phyloP scores from a whole-genome alignment of 2,888 invertebrate species.

The Stegophylla sp. region DNA sequence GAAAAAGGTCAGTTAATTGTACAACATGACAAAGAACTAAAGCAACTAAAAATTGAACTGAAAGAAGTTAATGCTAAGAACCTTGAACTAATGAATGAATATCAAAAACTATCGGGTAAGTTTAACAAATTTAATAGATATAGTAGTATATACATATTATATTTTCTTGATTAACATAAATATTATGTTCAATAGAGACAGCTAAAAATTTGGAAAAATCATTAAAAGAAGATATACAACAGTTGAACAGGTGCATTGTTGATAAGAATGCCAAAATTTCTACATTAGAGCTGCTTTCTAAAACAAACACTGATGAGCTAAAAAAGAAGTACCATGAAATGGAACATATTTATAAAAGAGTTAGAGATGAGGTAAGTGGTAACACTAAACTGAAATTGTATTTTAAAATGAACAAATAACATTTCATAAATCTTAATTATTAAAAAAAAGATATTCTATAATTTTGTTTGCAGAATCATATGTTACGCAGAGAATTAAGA shows the following conservation, averaged over 20 bases:
- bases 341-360: slow-evolving; percentile 38
- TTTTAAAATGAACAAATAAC: neutral
- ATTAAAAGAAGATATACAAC: slow-evolving; percentile 53
- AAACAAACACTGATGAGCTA: slow-evolving; percentile 48
- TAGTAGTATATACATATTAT: too few relatives aligned
- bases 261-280: slow-evolving; percentile 56
- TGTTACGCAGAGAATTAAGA: slow-evolving; percentile 38
- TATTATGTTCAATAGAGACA: slow-evolving; percentile 10
- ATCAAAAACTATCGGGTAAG: slow-evolving; percentile 38
- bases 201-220: slow-evolving; percentile 49
- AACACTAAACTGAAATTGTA: neutral
- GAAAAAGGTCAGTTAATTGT: slow-evolving; percentile 48
- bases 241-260: slow-evolving; percentile 51
- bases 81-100: slow-evolving; percentile 27
- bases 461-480: slow-evolving; percentile 35
- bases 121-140: neutral
- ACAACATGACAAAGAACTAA: slow-evolving; percentile 45
- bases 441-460: neutral
- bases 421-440: too few relatives aligned
- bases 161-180: too few relatives aligned
- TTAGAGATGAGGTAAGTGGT: slow-evolving; percentile 42
- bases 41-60: slow-evolving; percentile 31
- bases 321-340: slow-evolving; percentile 48
- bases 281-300: slow-evolving; percentile 39
- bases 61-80: slow-evolving; percentile 26